Evolutionary conservation across 2,113 vertebrate genomes (phyloP).

Genomic region (Tetraodon nigroviridis): DNA sequence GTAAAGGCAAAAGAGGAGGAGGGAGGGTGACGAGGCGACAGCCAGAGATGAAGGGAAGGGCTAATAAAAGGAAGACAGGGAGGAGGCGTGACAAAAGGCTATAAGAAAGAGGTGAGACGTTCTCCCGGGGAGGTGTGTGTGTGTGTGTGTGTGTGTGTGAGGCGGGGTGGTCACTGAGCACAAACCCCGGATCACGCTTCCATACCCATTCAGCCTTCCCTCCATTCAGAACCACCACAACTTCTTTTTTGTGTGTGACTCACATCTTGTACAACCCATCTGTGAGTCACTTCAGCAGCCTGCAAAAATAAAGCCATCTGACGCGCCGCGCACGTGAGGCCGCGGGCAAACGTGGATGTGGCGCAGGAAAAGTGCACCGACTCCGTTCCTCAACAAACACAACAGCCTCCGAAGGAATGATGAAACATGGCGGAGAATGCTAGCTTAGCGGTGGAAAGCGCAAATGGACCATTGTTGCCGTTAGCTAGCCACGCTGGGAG

Average conservation of each 20-base stretch:
- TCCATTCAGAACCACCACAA: conserved; percentile 35
- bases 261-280: conserved; percentile 42
- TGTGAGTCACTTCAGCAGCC: conserved; percentile 29
- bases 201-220: conserved; percentile 30
- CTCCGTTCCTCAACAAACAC: no score
- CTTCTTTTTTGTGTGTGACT: conserved; percentile 35
- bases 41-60: conserved; percentile 14
- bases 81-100: conserved; percentile 2
- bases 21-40: conserved; percentile 41
- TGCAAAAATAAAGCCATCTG: conserved; percentile 7
- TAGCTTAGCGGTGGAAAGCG: no score
- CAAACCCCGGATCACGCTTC: neutral
- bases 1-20: conserved; percentile 41
- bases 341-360: no score
- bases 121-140: neutral
- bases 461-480: neutral
- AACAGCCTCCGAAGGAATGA: no score
- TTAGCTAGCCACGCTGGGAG: conserved; percentile 11
- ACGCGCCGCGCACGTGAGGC: conserved; percentile 25
- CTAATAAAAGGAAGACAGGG: conserved; percentile 23
- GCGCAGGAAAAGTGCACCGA: no score
- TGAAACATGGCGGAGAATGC: no score
- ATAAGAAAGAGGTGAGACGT: neutral
- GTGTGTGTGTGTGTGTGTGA: no score
- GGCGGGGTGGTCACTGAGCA: neutral